Evolutionary conservation across 2,888 invertebrate species (phyloP).

Genomic region (Drosophila atroscutellata): DNA sequence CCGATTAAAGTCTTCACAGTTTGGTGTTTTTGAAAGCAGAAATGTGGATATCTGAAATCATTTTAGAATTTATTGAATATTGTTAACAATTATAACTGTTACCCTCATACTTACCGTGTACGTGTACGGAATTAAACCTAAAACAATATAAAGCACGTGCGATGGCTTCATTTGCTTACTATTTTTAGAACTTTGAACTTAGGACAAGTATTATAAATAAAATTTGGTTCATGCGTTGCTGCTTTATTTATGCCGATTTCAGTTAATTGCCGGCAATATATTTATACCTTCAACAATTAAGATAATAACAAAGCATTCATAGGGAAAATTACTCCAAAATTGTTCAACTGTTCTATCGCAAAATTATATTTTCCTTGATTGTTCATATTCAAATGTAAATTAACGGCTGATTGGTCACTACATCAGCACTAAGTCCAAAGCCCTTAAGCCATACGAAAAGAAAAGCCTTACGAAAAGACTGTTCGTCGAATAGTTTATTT

Average conservation of each 20-base stretch:
- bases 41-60: conserved; percentile 23
- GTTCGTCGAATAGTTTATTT: neutral
- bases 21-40: conserved; percentile 7
- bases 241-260: neutral
- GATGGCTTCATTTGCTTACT: neutral
- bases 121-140: neutral
- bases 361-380: neutral
- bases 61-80: neutral
- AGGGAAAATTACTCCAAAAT: neutral
- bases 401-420: neutral
- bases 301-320: neutral
- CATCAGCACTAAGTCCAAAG: neutral
- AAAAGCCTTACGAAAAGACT: no score
- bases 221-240: no score
- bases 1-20: conserved; percentile 43
- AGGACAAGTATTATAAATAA: neutral
- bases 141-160: neutral
- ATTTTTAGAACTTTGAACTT: neutral
- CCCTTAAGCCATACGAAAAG: no score
- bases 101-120: neutral
- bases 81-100: neutral
- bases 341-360: neutral
- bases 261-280: neutral
- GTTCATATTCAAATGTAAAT: neutral
- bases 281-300: neutral